Conservation (phyloP, 2,113 vertebrate species). For the Campylomormyrus tamandua region DNA sequence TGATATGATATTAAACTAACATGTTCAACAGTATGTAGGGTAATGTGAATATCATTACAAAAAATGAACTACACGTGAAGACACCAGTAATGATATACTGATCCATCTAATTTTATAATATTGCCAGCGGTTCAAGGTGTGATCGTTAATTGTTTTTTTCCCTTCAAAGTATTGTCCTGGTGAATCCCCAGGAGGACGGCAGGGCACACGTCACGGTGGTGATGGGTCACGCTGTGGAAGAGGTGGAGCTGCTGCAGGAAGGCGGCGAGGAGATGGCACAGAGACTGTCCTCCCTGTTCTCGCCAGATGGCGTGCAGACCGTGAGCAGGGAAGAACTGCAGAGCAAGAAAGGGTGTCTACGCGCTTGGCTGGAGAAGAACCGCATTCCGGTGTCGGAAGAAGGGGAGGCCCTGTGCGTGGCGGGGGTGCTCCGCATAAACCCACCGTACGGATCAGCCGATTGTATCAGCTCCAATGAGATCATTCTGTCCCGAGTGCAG, state of each 20-base stretch:
- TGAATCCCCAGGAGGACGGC: conserved; percentile 57
- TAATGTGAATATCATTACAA: neutral
- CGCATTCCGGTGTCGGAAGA: conserved; percentile 71
- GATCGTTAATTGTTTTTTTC: neutral
- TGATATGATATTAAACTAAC: neutral
- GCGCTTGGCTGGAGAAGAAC: conserved; percentile 77
- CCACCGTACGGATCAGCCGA: conserved; percentile 77
- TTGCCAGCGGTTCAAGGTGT: neutral
- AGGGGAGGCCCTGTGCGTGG: conserved; percentile 63
- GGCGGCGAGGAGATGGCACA: conserved; percentile 44
- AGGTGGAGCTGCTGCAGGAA: conserved; percentile 62
- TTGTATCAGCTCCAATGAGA: conserved; percentile 82
- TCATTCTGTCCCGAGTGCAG: conserved; percentile 81
- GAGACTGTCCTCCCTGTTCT: conserved; percentile 55
- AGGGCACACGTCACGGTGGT: conserved; percentile 55
- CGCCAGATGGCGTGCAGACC: conserved; percentile 22
- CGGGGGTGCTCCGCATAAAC: conserved; percentile 68
- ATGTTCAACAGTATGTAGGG: neutral
- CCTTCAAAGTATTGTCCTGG: conserved; percentile 69
- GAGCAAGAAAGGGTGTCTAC: conserved; percentile 52
- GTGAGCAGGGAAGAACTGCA: conserved; percentile 60
- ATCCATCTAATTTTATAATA: neutral
- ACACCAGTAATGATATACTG: neutral
- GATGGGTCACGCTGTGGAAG: conserved; percentile 76
- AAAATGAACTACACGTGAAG: neutral